phyloP scores from a whole-genome alignment of 2,888 invertebrate species.

The Nemurella pictetii region DNA sequence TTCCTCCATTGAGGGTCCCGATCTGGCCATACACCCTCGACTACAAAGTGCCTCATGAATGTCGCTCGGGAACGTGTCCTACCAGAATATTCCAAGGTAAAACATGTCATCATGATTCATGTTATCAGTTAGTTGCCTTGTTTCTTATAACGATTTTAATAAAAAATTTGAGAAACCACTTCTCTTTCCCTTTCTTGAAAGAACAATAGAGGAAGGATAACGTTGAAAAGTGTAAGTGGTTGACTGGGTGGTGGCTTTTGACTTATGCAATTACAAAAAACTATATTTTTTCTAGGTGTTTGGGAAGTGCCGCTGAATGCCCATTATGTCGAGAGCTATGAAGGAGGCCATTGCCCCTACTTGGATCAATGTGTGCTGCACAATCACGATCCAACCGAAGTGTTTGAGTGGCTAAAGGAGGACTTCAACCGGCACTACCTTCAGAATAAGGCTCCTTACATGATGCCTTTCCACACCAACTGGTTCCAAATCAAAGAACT shows the following conservation, averaged over 20 bases:
- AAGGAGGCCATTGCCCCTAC: conserved; percentile 91
- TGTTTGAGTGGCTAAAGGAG: conserved; percentile 86
- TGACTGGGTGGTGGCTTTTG: too few relatives aligned
- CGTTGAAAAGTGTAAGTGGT: too few relatives aligned
- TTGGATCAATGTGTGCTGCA: conserved; percentile 90
- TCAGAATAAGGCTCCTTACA: conserved; percentile 87
- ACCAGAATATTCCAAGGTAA: conserved; percentile 84
- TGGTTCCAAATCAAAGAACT: conserved; percentile 91
- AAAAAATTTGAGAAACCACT: neutral
- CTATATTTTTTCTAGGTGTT: conserved; percentile 64
- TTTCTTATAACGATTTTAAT: too few relatives aligned
- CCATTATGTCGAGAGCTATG: conserved; percentile 83
- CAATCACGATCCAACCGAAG: conserved; percentile 74
- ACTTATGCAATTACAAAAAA: neutral
- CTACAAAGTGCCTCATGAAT: conserved; percentile 90
- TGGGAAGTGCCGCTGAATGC: conserved; percentile 92
- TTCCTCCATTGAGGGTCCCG: conserved; percentile 76
- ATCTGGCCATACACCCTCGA: conserved; percentile 95
- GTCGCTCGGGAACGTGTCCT: conserved; percentile 90
- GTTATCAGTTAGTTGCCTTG: neutral
- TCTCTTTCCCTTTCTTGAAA: too few relatives aligned
- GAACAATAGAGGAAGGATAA: too few relatives aligned
- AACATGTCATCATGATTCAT: too few relatives aligned
- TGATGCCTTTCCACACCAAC: conserved; percentile 96
- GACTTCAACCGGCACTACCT: conserved; percentile 84